A percentile compares a stretch with the other conserved stretches of the same genome.
These are phyloP conservation scores for Diploscapter pachys DNA, from an alignment of 1,140 invertebrate genomes.

Conservation along the genomic window DNA sequence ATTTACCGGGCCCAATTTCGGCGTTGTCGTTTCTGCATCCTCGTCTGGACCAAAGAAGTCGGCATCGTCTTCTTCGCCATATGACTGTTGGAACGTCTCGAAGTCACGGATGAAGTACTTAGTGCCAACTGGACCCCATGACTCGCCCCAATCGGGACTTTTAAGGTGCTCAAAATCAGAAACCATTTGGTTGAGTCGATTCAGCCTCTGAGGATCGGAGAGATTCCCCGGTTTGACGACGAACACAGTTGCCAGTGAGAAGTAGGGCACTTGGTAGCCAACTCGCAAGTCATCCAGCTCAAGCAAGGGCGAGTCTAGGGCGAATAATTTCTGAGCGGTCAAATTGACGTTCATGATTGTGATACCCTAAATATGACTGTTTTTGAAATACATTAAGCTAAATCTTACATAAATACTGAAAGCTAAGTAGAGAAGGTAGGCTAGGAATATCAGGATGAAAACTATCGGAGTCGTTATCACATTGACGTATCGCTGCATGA, in stretches of 20 bases:
- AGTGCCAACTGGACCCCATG: slow-evolving; percentile 53
- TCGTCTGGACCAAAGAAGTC: slow-evolving; percentile 32
- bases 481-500: slow-evolving; percentile 50
- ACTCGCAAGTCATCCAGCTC: slow-evolving; percentile 54
- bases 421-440: slow-evolving; percentile 49
- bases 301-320: slow-evolving; percentile 51
- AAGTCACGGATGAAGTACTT: slow-evolving; percentile 57
- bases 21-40: slow-evolving; percentile 15
- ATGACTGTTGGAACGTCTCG: slow-evolving; percentile 45
- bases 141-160: slow-evolving; percentile 38
- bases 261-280: slow-evolving; percentile 54
- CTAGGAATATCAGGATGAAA: slow-evolving; percentile 44
- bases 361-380: slow-evolving; percentile 47
- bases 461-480: slow-evolving; percentile 50
- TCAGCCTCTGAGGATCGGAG: slow-evolving; percentile 47
- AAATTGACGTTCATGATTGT: slow-evolving; percentile 56
- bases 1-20: background rate
- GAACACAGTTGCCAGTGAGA: slow-evolving; percentile 56
- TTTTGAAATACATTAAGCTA: slow-evolving; percentile 2
- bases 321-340: slow-evolving; percentile 53
- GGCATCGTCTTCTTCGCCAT: slow-evolving; percentile 39
- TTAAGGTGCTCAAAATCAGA: slow-evolving; percentile 48
- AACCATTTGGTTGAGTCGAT: slow-evolving; percentile 49
- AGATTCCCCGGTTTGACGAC: slow-evolving; percentile 55
- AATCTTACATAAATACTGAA: slow-evolving; percentile 46